Conservation (phyloP, 2,113 vertebrate species). For the Esox niger region DNA sequence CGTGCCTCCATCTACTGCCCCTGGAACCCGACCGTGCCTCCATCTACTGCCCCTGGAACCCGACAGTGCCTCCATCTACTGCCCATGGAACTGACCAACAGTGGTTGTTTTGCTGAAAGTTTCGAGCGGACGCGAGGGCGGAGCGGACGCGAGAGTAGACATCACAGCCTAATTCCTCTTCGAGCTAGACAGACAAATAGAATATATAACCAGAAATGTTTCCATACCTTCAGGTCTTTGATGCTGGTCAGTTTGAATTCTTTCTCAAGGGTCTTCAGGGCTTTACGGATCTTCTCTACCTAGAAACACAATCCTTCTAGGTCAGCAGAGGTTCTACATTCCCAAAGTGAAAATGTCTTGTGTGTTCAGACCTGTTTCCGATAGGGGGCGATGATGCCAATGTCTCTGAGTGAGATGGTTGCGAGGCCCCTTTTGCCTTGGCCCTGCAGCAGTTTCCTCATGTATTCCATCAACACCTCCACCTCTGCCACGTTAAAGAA, state of each 20-base stretch:
- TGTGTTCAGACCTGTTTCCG: slow-evolving; percentile 83
- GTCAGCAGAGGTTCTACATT: too few relatives aligned
- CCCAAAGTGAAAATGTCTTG: too few relatives aligned
- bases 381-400: slow-evolving; percentile 92
- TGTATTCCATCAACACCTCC: slow-evolving; percentile 75
- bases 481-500: slow-evolving; percentile 91
- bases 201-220: neutral
- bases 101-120: too few relatives aligned
- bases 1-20: too few relatives aligned
- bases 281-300: slow-evolving; percentile 89
- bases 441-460: slow-evolving; percentile 78
- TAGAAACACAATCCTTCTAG: slow-evolving; percentile 43
- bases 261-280: slow-evolving; percentile 67
- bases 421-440: slow-evolving; percentile 68
- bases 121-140: too few relatives aligned
- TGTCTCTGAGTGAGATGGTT: slow-evolving; percentile 71
- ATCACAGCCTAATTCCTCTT: too few relatives aligned
- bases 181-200: neutral
- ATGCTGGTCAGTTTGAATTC: slow-evolving; percentile 64
- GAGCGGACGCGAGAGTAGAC: too few relatives aligned
- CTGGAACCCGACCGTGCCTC: too few relatives aligned
- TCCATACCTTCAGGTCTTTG: slow-evolving; percentile 78
- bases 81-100: too few relatives aligned
- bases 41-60: too few relatives aligned
- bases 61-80: too few relatives aligned